Base-by-base conservation (phyloP, 2,888 invertebrate species). In the Lottia gigantea region DNA sequence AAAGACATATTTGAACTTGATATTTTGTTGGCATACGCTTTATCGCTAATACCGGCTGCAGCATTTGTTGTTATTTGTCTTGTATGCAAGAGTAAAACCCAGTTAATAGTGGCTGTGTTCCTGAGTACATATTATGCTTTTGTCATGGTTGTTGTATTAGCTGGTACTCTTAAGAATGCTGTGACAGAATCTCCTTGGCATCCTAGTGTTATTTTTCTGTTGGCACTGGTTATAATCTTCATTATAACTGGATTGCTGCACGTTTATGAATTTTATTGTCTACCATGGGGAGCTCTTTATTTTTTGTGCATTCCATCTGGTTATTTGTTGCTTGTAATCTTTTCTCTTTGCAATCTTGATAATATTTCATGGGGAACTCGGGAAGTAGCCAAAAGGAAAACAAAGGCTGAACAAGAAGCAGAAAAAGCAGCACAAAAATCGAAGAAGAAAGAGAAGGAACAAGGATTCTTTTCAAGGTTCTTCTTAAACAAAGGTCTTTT, bases 371-470 rank as follows among this genome's bases (percentile, higher is more conserved):
- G 88, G 88, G 88, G 88, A 61, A 88, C 88, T 0, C 69, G 88
- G 67, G 87, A 88, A 71, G 83, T 82, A 2, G 80, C 83, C 0
- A 85, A 81, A 26, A 82, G 81, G 46, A 82, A 84, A 68, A 80
- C 82, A 4, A 79, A 80, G 68, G 74, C 72, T 11, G 81, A 85
- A 64, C 61, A 78, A n/a, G 83, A 77, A 66, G 88, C 95, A 94
- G 88, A 93, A 92, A 2, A 95, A 85, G 73, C 72, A 31, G 75
- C 72, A 31, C 94, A 94, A 65, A 76, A 78, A 63, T 76, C 94
- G 87, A 94, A 94, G 83, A 92, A 88, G 93, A 95, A 95, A 87
- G 93, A 95, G 83, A 95, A 94, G 82, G 66, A 70, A 76, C 80
- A 23, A 78, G 93, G 74, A 72, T 90, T 95, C 76, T 85, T 80